These are phyloP conservation scores for Tetragnatha montana DNA, from an alignment of 2,888 invertebrate genomes.

Conservation along the genomic window DNA sequence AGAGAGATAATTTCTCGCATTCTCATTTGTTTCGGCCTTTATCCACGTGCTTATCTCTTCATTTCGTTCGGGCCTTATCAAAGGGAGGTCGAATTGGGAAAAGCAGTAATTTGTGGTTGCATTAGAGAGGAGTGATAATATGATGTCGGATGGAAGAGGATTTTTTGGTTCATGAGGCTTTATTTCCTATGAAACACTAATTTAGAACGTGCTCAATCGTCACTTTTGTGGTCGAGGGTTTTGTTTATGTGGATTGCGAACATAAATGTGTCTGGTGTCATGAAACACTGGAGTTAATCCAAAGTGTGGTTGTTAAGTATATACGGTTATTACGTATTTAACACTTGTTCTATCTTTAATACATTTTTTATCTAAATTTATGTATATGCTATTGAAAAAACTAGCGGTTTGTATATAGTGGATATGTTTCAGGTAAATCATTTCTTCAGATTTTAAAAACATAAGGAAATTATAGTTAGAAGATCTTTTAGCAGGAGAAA, in stretches of 20 bases:
- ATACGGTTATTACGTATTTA: no score
- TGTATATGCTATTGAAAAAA: no score
- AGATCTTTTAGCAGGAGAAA: no score
- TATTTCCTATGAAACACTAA: neutral
- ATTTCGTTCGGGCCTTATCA: neutral
- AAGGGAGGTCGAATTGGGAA: neutral
- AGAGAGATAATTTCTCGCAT: constrained; percentile 4
- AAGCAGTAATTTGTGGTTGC: constrained; percentile 11
- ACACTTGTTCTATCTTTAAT: no score
- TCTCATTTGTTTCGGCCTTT: constrained; percentile 1
- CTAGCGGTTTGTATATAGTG: no score
- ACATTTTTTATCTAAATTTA: no score
- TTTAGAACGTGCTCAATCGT: neutral
- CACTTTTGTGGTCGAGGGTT: neutral
- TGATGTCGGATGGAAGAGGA: neutral
- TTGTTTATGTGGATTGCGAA: neutral
- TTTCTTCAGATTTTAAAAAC: no score
- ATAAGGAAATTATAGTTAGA: no score
- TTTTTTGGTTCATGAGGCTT: neutral
- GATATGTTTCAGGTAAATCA: no score
- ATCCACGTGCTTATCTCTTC: neutral
- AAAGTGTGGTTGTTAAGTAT: no score
- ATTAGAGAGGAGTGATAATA: neutral
- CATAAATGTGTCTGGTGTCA: neutral
- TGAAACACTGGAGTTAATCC: no score